Conservation (phyloP, 2,113 vertebrate genomes). For the Eidolon helvum region DNA sequence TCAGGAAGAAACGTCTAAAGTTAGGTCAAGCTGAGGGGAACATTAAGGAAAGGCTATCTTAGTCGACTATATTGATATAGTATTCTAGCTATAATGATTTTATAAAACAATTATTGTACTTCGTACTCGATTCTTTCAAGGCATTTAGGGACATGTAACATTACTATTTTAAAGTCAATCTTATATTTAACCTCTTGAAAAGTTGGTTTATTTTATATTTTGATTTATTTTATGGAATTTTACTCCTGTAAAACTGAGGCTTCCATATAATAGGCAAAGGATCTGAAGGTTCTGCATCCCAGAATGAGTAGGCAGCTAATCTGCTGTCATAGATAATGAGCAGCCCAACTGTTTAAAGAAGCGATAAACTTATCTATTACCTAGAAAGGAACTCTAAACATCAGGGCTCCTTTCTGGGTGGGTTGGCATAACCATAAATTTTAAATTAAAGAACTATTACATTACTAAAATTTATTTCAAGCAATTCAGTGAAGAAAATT, state of each 20-base stretch:
- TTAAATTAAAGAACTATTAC: not conserved
- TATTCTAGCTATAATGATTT: constrained; percentile 12
- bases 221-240: not conserved
- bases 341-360: not conserved
- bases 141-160: not conserved
- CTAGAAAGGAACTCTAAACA: not conserved
- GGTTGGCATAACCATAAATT: not conserved
- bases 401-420: not conserved
- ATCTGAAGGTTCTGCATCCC: not conserved
- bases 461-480: not conserved
- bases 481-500: not conserved
- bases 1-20: not conserved
- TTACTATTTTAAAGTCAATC: not conserved
- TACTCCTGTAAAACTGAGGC: not conserved
- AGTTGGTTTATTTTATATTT: not conserved
- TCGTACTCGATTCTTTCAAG: not conserved
- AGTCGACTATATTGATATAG: not conserved
- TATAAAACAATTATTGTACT: not conserved
- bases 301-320: not conserved
- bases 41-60: not conserved
- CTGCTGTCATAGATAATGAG: not conserved
- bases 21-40: not conserved
- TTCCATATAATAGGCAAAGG: not conserved
- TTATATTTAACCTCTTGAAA: not conserved
- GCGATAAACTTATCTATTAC: not conserved